Conservation (phyloP, 2,888 invertebrate species). For the Eumerus sabulonum region DNA sequence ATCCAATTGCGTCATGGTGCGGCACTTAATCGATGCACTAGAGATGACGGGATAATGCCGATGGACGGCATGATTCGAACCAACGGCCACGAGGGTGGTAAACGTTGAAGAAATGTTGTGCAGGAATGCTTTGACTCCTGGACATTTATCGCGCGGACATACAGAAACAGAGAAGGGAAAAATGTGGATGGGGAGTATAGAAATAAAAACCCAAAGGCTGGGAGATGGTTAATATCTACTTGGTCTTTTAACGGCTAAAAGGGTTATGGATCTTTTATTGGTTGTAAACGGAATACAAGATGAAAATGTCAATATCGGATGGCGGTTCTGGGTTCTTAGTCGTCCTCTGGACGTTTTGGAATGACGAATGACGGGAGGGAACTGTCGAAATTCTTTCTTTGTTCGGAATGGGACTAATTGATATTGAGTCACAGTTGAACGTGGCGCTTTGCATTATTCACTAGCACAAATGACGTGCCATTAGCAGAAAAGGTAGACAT, state of each 20-base stretch:
- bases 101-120: conserved; percentile 14
- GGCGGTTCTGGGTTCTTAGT: too few relatives aligned
- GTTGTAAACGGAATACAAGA: conserved; percentile 23
- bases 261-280: conserved; percentile 23
- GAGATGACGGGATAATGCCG: conserved; percentile 18
- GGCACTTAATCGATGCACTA: conserved; percentile 67
- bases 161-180: too few relatives aligned
- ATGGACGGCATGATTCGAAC: background rate
- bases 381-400: too few relatives aligned
- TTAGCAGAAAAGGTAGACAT: too few relatives aligned
- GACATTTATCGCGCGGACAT: conserved; percentile 21
- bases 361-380: too few relatives aligned
- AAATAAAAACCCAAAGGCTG: background rate
- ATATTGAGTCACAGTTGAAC: too few relatives aligned
- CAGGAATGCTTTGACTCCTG: conserved; percentile 30
- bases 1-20: conserved; percentile 68
- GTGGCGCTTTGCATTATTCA: too few relatives aligned
- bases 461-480: too few relatives aligned
- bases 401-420: too few relatives aligned
- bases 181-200: too few relatives aligned
- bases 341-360: too few relatives aligned
- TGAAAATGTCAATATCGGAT: background rate
- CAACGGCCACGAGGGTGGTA: background rate
- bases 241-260: conserved; percentile 36
- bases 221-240: conserved; percentile 27